Base-by-base conservation (phyloP, 1,140 invertebrate genomes). In the Drosophila pseudoananassae region DNA sequence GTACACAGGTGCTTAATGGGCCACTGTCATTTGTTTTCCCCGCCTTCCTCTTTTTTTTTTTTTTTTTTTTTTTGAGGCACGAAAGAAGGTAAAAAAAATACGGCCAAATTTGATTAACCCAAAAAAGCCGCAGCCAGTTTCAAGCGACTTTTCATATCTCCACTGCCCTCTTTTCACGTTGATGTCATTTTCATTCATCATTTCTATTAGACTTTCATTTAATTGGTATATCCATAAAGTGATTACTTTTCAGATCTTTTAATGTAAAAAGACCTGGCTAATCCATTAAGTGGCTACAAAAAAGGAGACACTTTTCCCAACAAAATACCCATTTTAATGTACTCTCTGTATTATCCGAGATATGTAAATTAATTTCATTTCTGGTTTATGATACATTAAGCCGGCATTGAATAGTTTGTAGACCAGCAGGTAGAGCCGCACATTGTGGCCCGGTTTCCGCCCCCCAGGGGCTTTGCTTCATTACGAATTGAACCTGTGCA, bases 61-160 rank as follows among this genome's bases (percentile, higher is more conserved):
- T 15, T 17, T 15, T 43, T 43, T 36, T 36, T 36, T 36, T 36
- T 36, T 36, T 36, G 3, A 36, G 33, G 33, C 12, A 36, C 10
- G 12, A 23, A 8, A 53, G 8, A 25, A 10, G 38, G 23, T 17
- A 31, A 46, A 46, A 9, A 46, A 61, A 52, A 23, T 40, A 36
- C 15, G 25, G 12, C 73, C 57, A 87, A 88, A 87, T 88, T 88
- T 87, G 82, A 88, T 87, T 88, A 87, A 87, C 82, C 82, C 74
- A 87, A 76, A 85, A 51, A 54, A 50, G 10, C 15, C 43, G 43
- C 40, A 57, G 77, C 58, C 60, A 43, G 46, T 79, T 52, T 15
- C 20, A 40, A 33, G 31, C 36, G 40, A 49, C 50, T 66, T 64
- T 38, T 38, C 31, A 47, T 69, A 52, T 53, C 36, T 72, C 25